Conservation (phyloP, 2,888 invertebrate species). For the Ametastegia equiseti region DNA sequence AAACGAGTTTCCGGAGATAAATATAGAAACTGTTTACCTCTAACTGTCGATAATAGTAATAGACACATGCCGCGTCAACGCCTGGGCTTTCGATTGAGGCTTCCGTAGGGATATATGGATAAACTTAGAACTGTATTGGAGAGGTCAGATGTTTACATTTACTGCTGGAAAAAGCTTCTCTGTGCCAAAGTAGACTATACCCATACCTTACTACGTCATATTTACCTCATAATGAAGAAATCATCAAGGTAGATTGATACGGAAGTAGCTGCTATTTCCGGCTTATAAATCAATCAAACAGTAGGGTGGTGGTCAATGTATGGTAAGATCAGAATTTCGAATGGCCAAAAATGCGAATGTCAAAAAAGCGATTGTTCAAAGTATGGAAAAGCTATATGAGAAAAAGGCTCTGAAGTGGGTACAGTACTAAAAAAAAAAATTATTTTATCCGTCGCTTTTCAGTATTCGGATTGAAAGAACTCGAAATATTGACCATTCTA, state of each 20-base stretch:
- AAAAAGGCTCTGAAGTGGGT: too few relatives aligned
- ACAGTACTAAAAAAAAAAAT: too few relatives aligned
- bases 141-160: conserved; percentile 47
- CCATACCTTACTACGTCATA: too few relatives aligned
- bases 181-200: conserved; percentile 8
- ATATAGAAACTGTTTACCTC: conserved; percentile 6
- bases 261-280: neutral
- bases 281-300: too few relatives aligned
- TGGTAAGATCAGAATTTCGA: too few relatives aligned
- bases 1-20: neutral
- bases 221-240: conserved; percentile 14
- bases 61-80: neutral
- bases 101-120: conserved; percentile 11
- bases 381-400: too few relatives aligned
- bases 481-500: too few relatives aligned
- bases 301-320: too few relatives aligned
- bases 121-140: conserved; percentile 47
- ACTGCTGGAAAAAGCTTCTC: conserved; percentile 36
- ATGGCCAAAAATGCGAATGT: too few relatives aligned
- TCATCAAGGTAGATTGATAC: conserved; percentile 17
- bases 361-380: too few relatives aligned
- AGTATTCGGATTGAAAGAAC: too few relatives aligned
- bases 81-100: neutral
- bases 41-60: conserved; percentile 9
- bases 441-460: too few relatives aligned